Base-by-base conservation (phyloP, 2,888 invertebrate genomes). In the Creontiades dilutus region DNA sequence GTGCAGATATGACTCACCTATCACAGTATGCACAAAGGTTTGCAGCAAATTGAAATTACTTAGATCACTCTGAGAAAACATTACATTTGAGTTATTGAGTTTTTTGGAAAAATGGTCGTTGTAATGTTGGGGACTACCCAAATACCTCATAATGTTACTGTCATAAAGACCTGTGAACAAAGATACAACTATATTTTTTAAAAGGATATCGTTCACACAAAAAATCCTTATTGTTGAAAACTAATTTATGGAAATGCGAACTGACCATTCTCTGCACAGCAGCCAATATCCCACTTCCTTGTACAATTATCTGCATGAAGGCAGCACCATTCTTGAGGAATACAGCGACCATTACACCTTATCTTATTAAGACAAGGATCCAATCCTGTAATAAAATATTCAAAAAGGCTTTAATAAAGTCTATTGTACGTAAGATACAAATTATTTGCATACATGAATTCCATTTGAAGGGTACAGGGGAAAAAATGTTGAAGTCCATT, bases 281-380 rank as follows among this genome's bases (percentile, higher is more conserved):
- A 78, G 19, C 19, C 19, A 19, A 78, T 47, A 46, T 78, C 78
- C 78, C 78, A 76, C 19, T 78, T 78, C 78, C 78, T 37, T n/a
- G 78, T 78, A 16, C 78, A 78, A 13, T 78, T 78, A 16, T 78
- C 46, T 9, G 16, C 78, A 47, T 78, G 14, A 16, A 78, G 11
- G 37, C 78, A 78, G 78, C 78, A 78, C 78, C 78, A 78, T 78
- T 78, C 78, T 78, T 78, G 46, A 78, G 78, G 78, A 46, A 78
- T 78, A 46, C 78, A 78, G 2, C 78, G 37, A 4, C 78, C 78
- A 47, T 78, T 78, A 47, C 78, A 78, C 46, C 14, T 78, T 37
- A 78, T 78, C 16, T 78, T 78, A 19, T 78, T 46, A 4, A n/a
- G 16, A 46, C 78, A 78, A 46, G 78, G 78, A 78, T 78, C 78